Evolutionary conservation across 2,888 invertebrate genomes (phyloP).

Genomic region (Margaritifera margaritifera): DNA sequence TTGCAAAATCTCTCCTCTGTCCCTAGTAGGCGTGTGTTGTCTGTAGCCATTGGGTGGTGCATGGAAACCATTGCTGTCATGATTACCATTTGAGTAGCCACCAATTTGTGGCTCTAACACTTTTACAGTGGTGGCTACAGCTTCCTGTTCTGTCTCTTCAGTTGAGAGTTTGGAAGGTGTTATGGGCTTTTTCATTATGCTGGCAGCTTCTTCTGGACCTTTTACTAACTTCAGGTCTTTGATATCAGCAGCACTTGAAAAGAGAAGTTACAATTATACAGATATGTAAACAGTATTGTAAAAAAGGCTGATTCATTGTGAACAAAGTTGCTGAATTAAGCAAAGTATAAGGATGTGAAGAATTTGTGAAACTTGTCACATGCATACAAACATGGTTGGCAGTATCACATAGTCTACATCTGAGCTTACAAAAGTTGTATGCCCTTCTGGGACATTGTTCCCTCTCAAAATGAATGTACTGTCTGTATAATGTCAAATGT

Average conservation of each 20-base stretch:
- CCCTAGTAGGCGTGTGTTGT: conserved; percentile 2
- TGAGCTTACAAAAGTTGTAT: too few species aligned
- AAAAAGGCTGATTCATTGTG: too few species aligned
- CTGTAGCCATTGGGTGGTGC: conserved; percentile 7
- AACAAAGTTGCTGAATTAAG: too few species aligned
- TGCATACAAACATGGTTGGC: too few species aligned
- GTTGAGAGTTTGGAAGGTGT: conserved; percentile 64
- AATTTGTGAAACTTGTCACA: too few species aligned
- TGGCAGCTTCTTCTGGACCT: conserved; percentile 72
- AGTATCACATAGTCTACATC: too few species aligned
- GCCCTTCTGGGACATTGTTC: too few species aligned
- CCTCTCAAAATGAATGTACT: too few species aligned
- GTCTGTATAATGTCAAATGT: too few species aligned
- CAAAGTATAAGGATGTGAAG: too few species aligned
- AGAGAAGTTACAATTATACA: background rate
- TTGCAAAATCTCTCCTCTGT: too few species aligned
- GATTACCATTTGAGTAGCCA: conserved; percentile 11
- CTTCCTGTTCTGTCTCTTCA: conserved; percentile 51
- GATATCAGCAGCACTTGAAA: conserved; percentile 82
- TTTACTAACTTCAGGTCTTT: conserved; percentile 83
- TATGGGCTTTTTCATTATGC: conserved; percentile 49
- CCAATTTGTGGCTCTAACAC: conserved; percentile 41
- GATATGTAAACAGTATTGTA: background rate
- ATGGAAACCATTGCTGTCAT: conserved; percentile 4
- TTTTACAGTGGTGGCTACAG: conserved; percentile 57